Base-by-base conservation (phyloP, 2,113 vertebrate species). In the Ceyx melanurus region DNA sequence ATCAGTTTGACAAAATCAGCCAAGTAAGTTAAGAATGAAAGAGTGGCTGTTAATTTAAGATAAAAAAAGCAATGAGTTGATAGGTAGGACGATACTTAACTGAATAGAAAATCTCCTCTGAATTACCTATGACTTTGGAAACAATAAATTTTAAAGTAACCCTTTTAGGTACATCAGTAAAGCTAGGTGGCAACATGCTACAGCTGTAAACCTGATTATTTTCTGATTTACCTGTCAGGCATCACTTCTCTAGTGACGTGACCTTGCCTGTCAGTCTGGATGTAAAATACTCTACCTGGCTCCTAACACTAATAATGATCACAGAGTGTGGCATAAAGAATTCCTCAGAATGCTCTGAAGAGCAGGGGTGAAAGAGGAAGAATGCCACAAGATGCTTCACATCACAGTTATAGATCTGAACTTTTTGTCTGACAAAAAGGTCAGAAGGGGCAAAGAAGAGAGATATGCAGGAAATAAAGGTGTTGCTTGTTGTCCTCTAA, bases 131-230 rank as follows among this genome's bases (percentile, higher is more conserved):
- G 51, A 70, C 25, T 58, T 82, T 29, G 25, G 9, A 89, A 86
- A 90, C 54, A 68, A 8, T 61, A 50, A 22, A 79, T 89, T 87
- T 94, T 82, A 62, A 75, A 72, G 37, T 37, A 37, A 37, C 37
- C 37, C 37, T 37, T 37, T 37, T 37, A 5, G 3, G 35, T 82
- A 58, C 25, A 35, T 20, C 50, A 70, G 19, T 66, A 86, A 94
- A 96, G 89, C 94, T 96, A 96, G 95, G 75, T 94, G 89, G 95
- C 58, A 51, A 66, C 56, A 94, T 88, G 88, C 51, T 94, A 82
- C 82, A 96, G 67, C 87, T 82, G 25, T 89, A 86, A 84, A 92
- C 6, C 37, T 46, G 29, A 43, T 57, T 68, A 65, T 85, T 73
- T 87, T 84, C 66, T 2, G 2, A 46, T 5, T 60, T 82, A 94